Percentiles rank a stretch among this genome's conserved stretches.
phyloP scores from a whole-genome alignment of 2,797 vertebrate species.

The Cheirogaleus major region DNA sequence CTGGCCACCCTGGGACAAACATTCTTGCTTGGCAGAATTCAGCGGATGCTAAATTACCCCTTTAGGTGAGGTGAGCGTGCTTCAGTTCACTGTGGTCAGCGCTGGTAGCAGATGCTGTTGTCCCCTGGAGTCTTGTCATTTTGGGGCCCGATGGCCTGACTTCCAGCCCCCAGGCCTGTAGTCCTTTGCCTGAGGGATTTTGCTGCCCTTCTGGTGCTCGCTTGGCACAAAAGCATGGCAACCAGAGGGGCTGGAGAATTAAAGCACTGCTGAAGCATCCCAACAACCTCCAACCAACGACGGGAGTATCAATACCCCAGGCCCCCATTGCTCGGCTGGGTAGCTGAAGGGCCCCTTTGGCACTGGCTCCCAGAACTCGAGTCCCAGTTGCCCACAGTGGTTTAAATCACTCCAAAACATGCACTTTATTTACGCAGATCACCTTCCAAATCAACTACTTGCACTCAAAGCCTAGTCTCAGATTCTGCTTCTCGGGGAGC shows the following conservation, averaged over 20 bases:
- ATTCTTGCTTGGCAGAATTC: not conserved
- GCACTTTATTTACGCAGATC: not conserved
- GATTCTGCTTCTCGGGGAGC: not conserved
- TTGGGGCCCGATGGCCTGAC: not conserved
- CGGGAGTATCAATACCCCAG: not conserved
- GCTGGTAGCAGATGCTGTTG: not conserved
- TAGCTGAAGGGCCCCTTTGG: not conserved
- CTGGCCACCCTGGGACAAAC: not conserved
- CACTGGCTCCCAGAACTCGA: not conserved
- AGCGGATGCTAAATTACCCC: not conserved
- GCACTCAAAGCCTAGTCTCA: not conserved
- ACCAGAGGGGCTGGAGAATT: not conserved
- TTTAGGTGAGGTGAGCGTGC: not conserved
- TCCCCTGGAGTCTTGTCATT: not conserved
- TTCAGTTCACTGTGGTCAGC: not conserved
- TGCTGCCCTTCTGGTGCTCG: not conserved
- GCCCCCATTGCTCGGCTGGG: no score
- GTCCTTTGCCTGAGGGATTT: not conserved
- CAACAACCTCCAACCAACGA: no score
- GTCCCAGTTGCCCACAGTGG: not conserved
- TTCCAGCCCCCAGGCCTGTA: not conserved
- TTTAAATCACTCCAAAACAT: not conserved
- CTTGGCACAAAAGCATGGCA: not conserved
- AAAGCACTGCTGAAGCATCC: not conserved
- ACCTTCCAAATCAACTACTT: not conserved